A percentile compares a stretch with the other conserved stretches of the same genome.
phyloP scores from a whole-genome alignment of 2,888 invertebrate genomes.

The Cosmopolites sordidus region DNA sequence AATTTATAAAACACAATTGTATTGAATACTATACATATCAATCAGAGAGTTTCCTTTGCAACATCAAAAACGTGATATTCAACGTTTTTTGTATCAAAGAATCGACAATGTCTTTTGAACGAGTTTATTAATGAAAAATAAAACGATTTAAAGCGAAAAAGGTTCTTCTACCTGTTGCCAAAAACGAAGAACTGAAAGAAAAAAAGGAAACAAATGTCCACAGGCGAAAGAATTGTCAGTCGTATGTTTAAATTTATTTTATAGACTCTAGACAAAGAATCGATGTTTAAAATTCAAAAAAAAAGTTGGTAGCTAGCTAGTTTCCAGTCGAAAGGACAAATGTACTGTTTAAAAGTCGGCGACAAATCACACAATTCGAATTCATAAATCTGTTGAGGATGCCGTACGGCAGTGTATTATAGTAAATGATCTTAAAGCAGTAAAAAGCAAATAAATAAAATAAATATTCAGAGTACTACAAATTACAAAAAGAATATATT shows the following conservation, averaged over 20 bases:
- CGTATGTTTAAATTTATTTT: slow-evolving; percentile 15
- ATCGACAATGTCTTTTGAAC: neutral
- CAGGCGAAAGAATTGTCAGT: slow-evolving; percentile 2
- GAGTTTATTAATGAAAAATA: neutral
- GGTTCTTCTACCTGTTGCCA: slow-evolving; percentile 2
- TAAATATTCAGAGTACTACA: too few relatives aligned
- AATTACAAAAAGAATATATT: too few relatives aligned
- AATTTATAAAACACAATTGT: too few relatives aligned
- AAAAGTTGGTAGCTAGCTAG: slow-evolving; percentile 14
- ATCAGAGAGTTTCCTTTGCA: too few relatives aligned
- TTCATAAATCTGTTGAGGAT: slow-evolving; percentile 45
- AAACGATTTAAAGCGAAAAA: neutral
- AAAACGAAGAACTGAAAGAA: slow-evolving; percentile 1
- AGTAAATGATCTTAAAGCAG: too few relatives aligned
- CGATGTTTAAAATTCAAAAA: slow-evolving; percentile 13
- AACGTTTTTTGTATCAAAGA: too few relatives aligned
- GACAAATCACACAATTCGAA: slow-evolving; percentile 48
- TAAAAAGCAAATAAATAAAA: too few relatives aligned
- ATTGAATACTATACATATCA: too few relatives aligned
- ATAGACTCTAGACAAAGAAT: slow-evolving; percentile 18
- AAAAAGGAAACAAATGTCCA: slow-evolving; percentile 8
- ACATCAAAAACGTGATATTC: too few relatives aligned
- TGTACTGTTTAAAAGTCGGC: slow-evolving; percentile 37
- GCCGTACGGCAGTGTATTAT: neutral
- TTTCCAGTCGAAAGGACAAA: slow-evolving; percentile 27